These are phyloP conservation scores for Nesidiocoris tenuis DNA, from an alignment of 2,888 invertebrate species.

Conservation along the genomic window DNA sequence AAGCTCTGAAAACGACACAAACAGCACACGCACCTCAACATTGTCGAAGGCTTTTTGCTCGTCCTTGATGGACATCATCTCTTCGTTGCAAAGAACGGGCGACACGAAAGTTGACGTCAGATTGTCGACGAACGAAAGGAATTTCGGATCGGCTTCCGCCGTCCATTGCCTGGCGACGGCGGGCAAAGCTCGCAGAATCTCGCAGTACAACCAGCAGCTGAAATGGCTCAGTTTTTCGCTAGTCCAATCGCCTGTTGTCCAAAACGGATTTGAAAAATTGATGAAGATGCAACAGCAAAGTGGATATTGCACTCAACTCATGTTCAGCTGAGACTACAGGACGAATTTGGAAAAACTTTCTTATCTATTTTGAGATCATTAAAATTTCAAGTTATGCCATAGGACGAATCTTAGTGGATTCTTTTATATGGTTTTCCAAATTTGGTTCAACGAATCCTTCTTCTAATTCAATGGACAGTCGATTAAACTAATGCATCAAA, in stretches of 20 bases:
- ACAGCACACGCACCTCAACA: conserved; percentile 62
- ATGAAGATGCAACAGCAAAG: background rate
- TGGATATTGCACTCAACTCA: too few species aligned
- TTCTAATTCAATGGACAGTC: too few species aligned
- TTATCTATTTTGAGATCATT: too few species aligned
- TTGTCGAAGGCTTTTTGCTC: conserved; percentile 60
- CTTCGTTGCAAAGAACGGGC: conserved; percentile 65
- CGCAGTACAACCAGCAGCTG: conserved; percentile 67
- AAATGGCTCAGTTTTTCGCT: conserved; percentile 59
- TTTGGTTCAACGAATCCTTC: too few species aligned
- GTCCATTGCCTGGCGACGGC: conserved; percentile 78
- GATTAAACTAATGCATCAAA: too few species aligned
- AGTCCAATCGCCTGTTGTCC: conserved; percentile 49
- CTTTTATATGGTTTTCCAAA: too few species aligned
- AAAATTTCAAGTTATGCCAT: too few species aligned
- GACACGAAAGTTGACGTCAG: conserved; percentile 69
- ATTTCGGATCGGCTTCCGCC: conserved; percentile 65
- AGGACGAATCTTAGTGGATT: too few species aligned
- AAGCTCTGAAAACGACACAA: too few species aligned
- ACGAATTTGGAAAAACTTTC: too few species aligned
- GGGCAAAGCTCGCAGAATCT: conserved; percentile 65
- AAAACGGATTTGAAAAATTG: background rate
- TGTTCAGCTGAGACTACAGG: too few species aligned
- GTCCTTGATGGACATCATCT: conserved; percentile 63
- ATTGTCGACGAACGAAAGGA: conserved; percentile 67